A percentile compares a stretch with the other conserved stretches of the same genome.
Evolutionary conservation across 1,140 invertebrate species (phyloP).

Genomic region (Telenomus remus): DNA sequence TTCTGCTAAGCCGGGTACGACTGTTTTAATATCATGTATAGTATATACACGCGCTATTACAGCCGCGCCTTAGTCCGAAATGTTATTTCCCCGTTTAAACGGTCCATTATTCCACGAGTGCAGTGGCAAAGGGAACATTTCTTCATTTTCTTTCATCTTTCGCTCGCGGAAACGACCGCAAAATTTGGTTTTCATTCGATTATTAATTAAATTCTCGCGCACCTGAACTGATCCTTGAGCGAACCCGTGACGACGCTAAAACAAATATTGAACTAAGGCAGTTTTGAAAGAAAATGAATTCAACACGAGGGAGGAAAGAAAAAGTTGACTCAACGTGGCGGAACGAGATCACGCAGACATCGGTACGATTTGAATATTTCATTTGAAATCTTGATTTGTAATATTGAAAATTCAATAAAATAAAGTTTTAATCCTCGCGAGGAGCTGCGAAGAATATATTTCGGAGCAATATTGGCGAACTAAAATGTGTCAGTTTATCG

Average conservation of each 20-base stretch:
- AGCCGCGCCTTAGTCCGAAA: too few relatives aligned
- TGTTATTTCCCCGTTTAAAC: too few relatives aligned
- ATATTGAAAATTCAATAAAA: conserved; percentile 50
- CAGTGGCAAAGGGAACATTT: too few relatives aligned
- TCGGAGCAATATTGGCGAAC: conserved; percentile 30
- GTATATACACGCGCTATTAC: too few relatives aligned
- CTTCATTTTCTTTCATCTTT: too few relatives aligned
- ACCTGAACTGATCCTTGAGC: not conserved
- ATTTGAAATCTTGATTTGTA: too few relatives aligned
- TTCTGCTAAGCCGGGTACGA: conserved; percentile 17
- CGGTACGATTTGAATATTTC: conserved; percentile 52
- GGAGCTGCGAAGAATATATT: conserved; percentile 42
- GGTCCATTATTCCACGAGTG: too few relatives aligned
- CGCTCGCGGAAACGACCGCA: too few relatives aligned
- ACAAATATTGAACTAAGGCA: conserved; percentile 41
- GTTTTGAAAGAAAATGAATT: conserved; percentile 47
- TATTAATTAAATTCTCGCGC: conserved; percentile 29
- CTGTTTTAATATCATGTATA: too few relatives aligned
- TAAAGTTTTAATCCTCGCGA: conserved; percentile 51
- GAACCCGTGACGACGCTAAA: conserved; percentile 16
- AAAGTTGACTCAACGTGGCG: not conserved
- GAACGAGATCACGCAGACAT: conserved; percentile 38
- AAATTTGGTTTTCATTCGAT: conserved; percentile 3
- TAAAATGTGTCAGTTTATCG: conserved; percentile 52
- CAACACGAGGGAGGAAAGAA: conserved; percentile 14